Evolutionary conservation across 92 coral and sea anemone species (phyloP).

Genomic region (Anthopleura xanthogrammica): DNA sequence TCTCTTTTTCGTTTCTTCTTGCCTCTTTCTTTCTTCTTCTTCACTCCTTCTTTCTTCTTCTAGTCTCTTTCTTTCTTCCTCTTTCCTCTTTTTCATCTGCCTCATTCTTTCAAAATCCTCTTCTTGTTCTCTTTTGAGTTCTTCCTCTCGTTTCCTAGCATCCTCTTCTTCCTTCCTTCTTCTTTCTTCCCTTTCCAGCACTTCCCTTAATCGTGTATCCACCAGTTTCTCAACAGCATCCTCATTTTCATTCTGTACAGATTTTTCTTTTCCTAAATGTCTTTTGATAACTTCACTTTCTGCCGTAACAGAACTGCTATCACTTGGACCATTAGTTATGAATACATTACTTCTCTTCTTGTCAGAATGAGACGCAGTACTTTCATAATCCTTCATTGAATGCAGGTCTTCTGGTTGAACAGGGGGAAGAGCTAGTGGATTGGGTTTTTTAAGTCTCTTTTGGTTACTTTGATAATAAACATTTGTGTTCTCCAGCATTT

Average conservation of each 20-base stretch:
- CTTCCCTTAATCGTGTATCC: slow-evolving; percentile 22
- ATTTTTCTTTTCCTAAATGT: slow-evolving; percentile 1
- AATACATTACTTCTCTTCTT: slow-evolving; percentile 57
- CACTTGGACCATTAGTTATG: slow-evolving; percentile 66
- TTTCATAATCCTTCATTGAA: slow-evolving; percentile 19
- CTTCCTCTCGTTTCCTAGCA: slow-evolving; percentile 23
- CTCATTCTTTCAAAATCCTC: slow-evolving; percentile 32
- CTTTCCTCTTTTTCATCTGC: slow-evolving; percentile 37
- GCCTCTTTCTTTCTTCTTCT: slow-evolving; percentile 40
- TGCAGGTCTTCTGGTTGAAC: slow-evolving; percentile 20
- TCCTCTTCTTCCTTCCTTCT: slow-evolving; percentile 26
- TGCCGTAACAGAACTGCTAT: slow-evolving; percentile 56
- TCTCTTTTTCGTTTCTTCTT: slow-evolving; percentile 53
- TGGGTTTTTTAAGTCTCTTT: slow-evolving; percentile 59
- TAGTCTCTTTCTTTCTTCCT: slow-evolving; percentile 37
- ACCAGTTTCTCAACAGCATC: slow-evolving; percentile 18
- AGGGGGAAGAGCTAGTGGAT: slow-evolving; percentile 65
- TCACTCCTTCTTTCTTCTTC: slow-evolving; percentile 45
- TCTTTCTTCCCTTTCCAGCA: slow-evolving; percentile 22
- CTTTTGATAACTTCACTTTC: slow-evolving; percentile 13
- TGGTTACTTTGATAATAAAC: slow-evolving; percentile 85
- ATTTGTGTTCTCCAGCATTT: slow-evolving; percentile 75
- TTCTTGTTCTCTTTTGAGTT: slow-evolving; percentile 12
- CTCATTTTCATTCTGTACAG: slow-evolving; percentile 2
- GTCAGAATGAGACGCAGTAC: slow-evolving; percentile 11